These are phyloP conservation scores for Drosophila prosaltans DNA, from an alignment of 1,140 invertebrate species.

Conservation along the genomic window DNA sequence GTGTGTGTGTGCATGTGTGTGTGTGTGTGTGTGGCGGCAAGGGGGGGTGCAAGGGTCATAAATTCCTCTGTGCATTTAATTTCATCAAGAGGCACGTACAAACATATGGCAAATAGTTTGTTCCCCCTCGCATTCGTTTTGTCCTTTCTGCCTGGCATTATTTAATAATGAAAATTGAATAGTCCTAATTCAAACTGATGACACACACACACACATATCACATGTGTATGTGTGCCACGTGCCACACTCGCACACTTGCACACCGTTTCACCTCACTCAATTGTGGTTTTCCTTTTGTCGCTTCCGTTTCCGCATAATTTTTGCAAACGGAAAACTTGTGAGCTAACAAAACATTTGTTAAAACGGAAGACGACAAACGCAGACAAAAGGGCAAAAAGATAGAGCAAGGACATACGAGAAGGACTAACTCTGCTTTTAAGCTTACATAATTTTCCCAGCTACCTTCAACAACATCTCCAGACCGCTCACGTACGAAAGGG, in stretches of 20 bases:
- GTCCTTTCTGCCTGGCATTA: slow-evolving; percentile 47
- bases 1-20: not conserved
- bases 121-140: not conserved
- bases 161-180: slow-evolving; percentile 82
- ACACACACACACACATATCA: slow-evolving; percentile 36
- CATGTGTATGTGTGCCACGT: slow-evolving; percentile 48
- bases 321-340: slow-evolving; percentile 68
- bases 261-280: slow-evolving; percentile 45
- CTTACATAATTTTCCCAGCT: slow-evolving; percentile 69
- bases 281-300: slow-evolving; percentile 80
- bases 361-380: slow-evolving; percentile 77
- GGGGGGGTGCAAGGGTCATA: slow-evolving; percentile 12
- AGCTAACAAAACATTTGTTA: slow-evolving; percentile 78
- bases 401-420: slow-evolving; percentile 7
- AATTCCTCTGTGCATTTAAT: slow-evolving; percentile 66
- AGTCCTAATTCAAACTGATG: slow-evolving; percentile 69
- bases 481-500: slow-evolving; percentile 57
- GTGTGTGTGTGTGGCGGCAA: not conserved
- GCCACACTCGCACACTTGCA: slow-evolving; percentile 46
- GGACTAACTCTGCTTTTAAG: slow-evolving; percentile 66
- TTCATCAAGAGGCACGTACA: slow-evolving; percentile 58
- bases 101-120: slow-evolving; percentile 35
- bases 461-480: slow-evolving; percentile 41
- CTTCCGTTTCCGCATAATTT: slow-evolving; percentile 81
- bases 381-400: slow-evolving; percentile 48